Conservation (phyloP, 2,797 vertebrate species). For the Sebastes minor region DNA sequence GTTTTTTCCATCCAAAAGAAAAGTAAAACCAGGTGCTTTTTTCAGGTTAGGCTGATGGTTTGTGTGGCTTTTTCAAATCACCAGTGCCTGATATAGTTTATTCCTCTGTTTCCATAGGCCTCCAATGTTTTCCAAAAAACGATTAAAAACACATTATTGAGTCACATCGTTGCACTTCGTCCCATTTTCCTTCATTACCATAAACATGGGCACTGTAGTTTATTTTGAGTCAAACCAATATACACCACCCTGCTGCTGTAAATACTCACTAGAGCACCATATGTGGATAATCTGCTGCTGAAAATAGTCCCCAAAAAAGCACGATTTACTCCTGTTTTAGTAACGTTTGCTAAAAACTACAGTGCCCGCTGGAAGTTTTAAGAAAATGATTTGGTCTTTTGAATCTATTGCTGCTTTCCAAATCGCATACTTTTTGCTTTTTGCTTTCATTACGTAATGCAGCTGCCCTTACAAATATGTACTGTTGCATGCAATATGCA, state of each 20-base stretch:
- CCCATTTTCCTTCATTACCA: not conserved
- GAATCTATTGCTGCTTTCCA: not conserved
- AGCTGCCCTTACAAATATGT: not conserved
- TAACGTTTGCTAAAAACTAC: not conserved
- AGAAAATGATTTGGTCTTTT: not conserved
- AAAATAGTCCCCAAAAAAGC: not conserved
- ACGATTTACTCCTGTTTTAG: not conserved
- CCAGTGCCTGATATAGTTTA: not conserved
- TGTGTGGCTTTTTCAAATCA: not conserved
- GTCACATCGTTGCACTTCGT: not conserved
- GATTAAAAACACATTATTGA: not conserved
- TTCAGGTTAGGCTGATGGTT: not conserved
- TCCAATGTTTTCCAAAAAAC: not conserved
- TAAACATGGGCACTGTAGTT: not conserved
- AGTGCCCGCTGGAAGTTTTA: not conserved
- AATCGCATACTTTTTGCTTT: not conserved
- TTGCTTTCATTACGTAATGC: not conserved
- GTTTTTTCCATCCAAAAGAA: constrained; percentile 22
- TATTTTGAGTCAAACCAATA: not conserved
- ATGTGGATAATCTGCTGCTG: not conserved
- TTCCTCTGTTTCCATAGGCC: not conserved
- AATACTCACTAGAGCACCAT: not conserved
- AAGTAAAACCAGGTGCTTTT: not conserved
- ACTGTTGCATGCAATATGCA: no score
- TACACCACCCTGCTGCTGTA: not conserved